phyloP scores from a whole-genome alignment of 2,797 vertebrate genomes.

The Spinus olivaceus region DNA sequence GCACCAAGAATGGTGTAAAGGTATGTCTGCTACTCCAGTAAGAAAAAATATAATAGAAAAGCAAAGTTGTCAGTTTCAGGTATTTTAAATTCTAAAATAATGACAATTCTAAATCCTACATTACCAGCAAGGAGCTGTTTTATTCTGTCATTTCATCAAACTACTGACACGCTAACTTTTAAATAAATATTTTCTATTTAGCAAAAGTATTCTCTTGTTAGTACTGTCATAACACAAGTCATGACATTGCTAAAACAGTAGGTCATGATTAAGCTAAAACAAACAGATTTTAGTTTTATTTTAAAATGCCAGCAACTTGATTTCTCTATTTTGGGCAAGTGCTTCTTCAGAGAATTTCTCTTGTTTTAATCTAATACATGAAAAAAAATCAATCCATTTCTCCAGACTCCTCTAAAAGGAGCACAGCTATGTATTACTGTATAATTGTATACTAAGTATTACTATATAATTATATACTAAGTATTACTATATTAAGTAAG shows the following conservation, averaged over 20 bases:
- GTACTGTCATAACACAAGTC: neutral
- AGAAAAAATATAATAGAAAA: neutral
- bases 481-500: neutral
- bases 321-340: neutral
- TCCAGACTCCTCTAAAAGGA: neutral
- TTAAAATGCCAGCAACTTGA: neutral
- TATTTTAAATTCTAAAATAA: neutral
- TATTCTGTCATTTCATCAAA: neutral
- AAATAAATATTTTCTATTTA: neutral
- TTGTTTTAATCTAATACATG: neutral
- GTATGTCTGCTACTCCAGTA: accelerated
- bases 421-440: neutral
- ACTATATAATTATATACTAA: neutral
- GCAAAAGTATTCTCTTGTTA: neutral
- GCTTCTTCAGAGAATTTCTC: neutral
- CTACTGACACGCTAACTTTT: neutral
- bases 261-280: neutral
- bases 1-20: neutral
- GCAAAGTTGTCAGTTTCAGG: neutral
- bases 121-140: neutral
- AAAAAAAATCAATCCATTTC: neutral
- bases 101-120: neutral
- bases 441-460: neutral
- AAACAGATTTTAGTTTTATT: neutral
- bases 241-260: neutral